These are phyloP conservation scores for Garra rufa DNA, from an alignment of 2,113 vertebrate species.

Conservation along the genomic window DNA sequence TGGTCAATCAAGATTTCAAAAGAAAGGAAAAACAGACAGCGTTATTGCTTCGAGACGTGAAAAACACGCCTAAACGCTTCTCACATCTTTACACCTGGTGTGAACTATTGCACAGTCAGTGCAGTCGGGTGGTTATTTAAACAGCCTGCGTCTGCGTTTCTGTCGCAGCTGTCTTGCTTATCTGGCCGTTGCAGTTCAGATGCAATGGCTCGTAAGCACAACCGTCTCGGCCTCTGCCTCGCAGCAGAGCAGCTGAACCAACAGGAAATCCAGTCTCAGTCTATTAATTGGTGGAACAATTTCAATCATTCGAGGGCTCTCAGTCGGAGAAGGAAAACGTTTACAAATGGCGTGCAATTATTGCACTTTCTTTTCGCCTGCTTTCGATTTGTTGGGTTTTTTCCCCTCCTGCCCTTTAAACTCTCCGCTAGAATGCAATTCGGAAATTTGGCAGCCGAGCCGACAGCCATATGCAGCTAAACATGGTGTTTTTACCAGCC, in stretches of 20 bases:
- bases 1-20: neutral
- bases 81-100: conserved; percentile 56
- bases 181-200: conserved; percentile 61
- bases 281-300: conserved; percentile 71
- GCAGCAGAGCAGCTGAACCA: conserved; percentile 73
- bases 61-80: conserved; percentile 49
- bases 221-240: conserved; percentile 64
- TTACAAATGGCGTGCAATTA: conserved; percentile 66
- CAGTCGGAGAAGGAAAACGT: conserved; percentile 63
- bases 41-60: neutral
- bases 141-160: conserved; percentile 57
- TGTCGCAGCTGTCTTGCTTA: conserved; percentile 47
- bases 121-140: conserved; percentile 64
- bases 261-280: conserved; percentile 67
- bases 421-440: conserved; percentile 57
- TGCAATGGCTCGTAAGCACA: conserved; percentile 58
- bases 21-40: conserved; percentile 22
- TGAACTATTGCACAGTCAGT: conserved; percentile 42
- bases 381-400: conserved; percentile 57
- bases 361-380: conserved; percentile 41
- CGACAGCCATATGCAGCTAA: conserved; percentile 65
- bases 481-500: conserved; percentile 68
- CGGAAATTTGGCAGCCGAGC: conserved; percentile 45
- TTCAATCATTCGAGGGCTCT: conserved; percentile 64
- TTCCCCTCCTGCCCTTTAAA: conserved; percentile 47